A percentile compares a stretch with the other conserved stretches of the same genome.
Conservation (phyloP, 2,113 vertebrate genomes). For the Grammomys surdaster region DNA sequence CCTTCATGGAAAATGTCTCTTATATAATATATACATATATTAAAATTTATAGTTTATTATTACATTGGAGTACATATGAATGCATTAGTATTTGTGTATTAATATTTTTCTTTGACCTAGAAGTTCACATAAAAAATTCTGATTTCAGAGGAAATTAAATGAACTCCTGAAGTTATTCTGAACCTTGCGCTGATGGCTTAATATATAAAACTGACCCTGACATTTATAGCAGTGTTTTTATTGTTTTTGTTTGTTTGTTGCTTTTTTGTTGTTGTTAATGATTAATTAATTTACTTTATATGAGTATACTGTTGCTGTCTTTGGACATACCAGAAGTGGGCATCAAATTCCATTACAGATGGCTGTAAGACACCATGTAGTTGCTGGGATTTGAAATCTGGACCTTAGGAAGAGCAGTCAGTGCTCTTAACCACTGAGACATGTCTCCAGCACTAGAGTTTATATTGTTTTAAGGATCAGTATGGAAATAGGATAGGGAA, state of each 20-base stretch:
- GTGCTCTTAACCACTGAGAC: no score
- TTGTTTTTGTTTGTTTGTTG: neutral
- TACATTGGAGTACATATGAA: neutral
- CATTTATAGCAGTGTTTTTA: neutral
- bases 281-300: no score
- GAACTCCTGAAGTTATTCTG: neutral
- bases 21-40: neutral
- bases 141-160: conserved; percentile 47
- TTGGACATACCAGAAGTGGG: no score
- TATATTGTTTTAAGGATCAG: neutral
- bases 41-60: conserved; percentile 10
- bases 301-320: no score
- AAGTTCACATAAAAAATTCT: conserved; percentile 15
- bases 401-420: no score
- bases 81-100: neutral
- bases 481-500: neutral
- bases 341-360: no score
- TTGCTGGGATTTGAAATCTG: no score
- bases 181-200: neutral
- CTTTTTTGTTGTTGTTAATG: neutral
- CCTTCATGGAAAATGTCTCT: neutral
- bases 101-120: conserved; percentile 29
- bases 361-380: no score
- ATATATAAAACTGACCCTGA: neutral
- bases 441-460: neutral